These are phyloP conservation scores for Epizoanthus ramosus DNA, from an alignment of 92 coral and sea anemone genomes.

Conservation along the genomic window DNA sequence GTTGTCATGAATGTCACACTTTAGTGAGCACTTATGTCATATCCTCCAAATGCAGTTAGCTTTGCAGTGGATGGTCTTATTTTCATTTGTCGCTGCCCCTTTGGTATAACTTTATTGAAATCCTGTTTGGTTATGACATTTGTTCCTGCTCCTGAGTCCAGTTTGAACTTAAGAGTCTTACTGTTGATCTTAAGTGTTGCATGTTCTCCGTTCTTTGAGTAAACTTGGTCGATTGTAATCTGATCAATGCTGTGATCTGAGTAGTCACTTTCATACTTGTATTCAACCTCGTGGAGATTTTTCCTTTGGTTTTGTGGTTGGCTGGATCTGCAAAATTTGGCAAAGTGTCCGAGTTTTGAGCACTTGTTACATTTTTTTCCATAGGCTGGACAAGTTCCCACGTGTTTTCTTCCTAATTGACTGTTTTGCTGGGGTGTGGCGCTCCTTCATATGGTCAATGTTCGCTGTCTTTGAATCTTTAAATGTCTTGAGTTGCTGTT, in stretches of 20 bases:
- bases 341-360: constrained; percentile 35
- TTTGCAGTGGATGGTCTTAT: constrained; percentile 45
- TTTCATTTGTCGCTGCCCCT: constrained; percentile 27
- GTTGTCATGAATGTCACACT: constrained; percentile 22
- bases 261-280: constrained; percentile 37
- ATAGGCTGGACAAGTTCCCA: constrained; percentile 47
- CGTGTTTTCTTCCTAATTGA: background rate
- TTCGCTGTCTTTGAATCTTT: constrained; percentile 24
- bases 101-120: constrained; percentile 40
- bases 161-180: constrained; percentile 30
- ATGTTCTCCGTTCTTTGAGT: constrained; percentile 37
- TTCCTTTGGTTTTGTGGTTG: background rate
- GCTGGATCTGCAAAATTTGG: constrained; percentile 32
- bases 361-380: constrained; percentile 39
- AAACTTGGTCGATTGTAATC: constrained; percentile 23
- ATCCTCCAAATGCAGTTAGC: constrained; percentile 48
- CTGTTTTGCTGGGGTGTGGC: too few species aligned
- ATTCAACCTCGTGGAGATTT: constrained; percentile 30
- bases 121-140: constrained; percentile 47
- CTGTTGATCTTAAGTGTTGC: constrained; percentile 30
- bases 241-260: constrained; percentile 48
- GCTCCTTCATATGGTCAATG: constrained; percentile 3
- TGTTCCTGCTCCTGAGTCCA: constrained; percentile 56
- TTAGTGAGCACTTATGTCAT: constrained; percentile 46
- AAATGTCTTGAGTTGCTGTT: constrained; percentile 37